Percentiles rank a stretch among this genome's conserved stretches.
Conservation (phyloP, 2,888 invertebrate species). For the Amblyjoppa proteus region DNA sequence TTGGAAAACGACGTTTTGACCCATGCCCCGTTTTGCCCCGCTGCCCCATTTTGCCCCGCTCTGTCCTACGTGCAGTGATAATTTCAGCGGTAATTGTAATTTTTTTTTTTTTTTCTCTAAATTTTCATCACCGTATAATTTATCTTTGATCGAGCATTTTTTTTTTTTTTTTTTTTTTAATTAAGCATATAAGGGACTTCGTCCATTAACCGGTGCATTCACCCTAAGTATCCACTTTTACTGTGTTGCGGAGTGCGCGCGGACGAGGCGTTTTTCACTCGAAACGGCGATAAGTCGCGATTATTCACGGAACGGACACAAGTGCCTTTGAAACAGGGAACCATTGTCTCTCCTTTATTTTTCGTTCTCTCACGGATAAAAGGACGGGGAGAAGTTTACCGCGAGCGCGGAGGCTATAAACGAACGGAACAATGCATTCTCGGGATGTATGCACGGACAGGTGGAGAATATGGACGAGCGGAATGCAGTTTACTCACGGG, state of each 20-base stretch:
- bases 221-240: no score
- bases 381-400: slow-evolving; percentile 37
- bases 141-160: no score
- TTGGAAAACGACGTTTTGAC: no score
- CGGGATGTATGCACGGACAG: slow-evolving; percentile 51
- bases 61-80: no score
- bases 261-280: background rate
- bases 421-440: slow-evolving; percentile 62
- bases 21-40: no score
- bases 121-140: no score
- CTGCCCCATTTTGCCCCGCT: no score
- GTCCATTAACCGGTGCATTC: no score
- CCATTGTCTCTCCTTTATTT: slow-evolving; percentile 49
- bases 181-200: no score
- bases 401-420: slow-evolving; percentile 9
- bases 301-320: slow-evolving; percentile 29
- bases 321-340: slow-evolving; percentile 18
- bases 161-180: no score
- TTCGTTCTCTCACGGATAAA: slow-evolving; percentile 61
- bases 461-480: slow-evolving; percentile 63
- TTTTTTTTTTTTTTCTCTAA: no score
- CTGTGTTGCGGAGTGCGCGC: background rate
- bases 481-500: slow-evolving; percentile 68
- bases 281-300: slow-evolving; percentile 1
- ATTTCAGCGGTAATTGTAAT: no score